Evolutionary conservation across 2,113 vertebrate genomes (phyloP), one percentile per base, ranked within the genome.

Genomic region (Maccullochella peelii): DNA sequence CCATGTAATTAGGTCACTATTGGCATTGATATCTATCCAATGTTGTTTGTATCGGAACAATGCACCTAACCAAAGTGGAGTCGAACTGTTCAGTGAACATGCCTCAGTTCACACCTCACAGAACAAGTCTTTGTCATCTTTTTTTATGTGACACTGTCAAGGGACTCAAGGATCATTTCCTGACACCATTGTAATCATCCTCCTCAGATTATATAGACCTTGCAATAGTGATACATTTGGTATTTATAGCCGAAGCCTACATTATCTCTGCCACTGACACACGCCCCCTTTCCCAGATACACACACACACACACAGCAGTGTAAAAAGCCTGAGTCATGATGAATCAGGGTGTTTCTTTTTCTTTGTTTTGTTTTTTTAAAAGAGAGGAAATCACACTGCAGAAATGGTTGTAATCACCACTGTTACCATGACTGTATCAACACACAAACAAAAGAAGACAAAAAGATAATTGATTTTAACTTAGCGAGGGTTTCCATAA

Each of bases 271-370:
- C 1, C 70, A 21, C 16, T 40, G 20, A 78, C 79, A 79, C 67
- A 57, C 25, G 27, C 25, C 21, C 23, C 27, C 18, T 30, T 27
- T 55, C 65, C 50, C 57, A 77, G n/a, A 69, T 15, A 83, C 59
- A 74, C 50, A 79, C 76, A 75, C 80, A 70, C 63, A 38, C 30
- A 79, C 20, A 63, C 76, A 84, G 72, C 71, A 63, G 82, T 27
- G 73, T 79, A 81, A 90, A 92, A 86, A n/a, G n/a, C 83, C 91
- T 89, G 87, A 92, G 91, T 93, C 92, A 92, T 91, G 88, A 87
- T 91, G 92, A 91, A 61, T 90, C 90, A 72, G 74, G 44, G 44
- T 44, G 5, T 73, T 40, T 57, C 67, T 66, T 72, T 52, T 52
- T 44, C 4, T 73, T 40, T 57, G 67, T 66, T 72, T 52, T 52